Conservation (phyloP, 2,888 invertebrate genomes). For the Spodoptera littoralis region DNA sequence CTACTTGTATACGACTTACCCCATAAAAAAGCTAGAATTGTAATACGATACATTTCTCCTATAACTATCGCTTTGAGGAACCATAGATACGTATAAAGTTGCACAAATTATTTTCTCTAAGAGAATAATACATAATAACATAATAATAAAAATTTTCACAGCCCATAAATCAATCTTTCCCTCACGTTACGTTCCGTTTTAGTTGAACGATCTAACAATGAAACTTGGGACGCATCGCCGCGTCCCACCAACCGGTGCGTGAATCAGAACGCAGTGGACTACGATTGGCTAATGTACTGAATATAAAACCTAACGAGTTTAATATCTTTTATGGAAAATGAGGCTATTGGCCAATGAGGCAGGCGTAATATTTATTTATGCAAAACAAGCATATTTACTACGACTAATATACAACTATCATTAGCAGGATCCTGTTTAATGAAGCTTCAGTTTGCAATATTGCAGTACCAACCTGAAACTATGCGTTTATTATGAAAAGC, state of each 20-base stretch:
- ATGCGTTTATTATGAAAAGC: slow-evolving; percentile 31
- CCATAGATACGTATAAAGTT: no score
- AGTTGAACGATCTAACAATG: slow-evolving; percentile 48
- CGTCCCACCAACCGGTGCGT: slow-evolving; percentile 48
- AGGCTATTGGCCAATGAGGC: no score
- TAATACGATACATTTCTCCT: no score
- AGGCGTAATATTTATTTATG: no score
- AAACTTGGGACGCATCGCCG: slow-evolving; percentile 52
- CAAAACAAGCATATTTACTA: no score
- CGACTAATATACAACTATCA: no score
- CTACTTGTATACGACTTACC: no score
- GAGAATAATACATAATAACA: background rate
- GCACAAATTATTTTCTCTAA: no score
- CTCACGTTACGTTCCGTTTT: slow-evolving; percentile 51
- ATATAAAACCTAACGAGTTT: slow-evolving; percentile 50
- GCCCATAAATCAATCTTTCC: slow-evolving; percentile 49
- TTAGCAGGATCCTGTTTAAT: slow-evolving; percentile 13
- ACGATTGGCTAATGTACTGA: slow-evolving; percentile 54
- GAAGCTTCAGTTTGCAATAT: slow-evolving; percentile 36
- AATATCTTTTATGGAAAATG: slow-evolving; percentile 26
- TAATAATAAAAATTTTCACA: slow-evolving; percentile 39
- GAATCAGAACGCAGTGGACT: slow-evolving; percentile 49
- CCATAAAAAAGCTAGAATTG: no score
- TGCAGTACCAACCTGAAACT: slow-evolving; percentile 32
- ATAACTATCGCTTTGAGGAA: no score